Evolutionary conservation across 2,888 invertebrate species (phyloP), one percentile per base, ranked within the genome.

Genomic region (Drosophila colorata): DNA sequence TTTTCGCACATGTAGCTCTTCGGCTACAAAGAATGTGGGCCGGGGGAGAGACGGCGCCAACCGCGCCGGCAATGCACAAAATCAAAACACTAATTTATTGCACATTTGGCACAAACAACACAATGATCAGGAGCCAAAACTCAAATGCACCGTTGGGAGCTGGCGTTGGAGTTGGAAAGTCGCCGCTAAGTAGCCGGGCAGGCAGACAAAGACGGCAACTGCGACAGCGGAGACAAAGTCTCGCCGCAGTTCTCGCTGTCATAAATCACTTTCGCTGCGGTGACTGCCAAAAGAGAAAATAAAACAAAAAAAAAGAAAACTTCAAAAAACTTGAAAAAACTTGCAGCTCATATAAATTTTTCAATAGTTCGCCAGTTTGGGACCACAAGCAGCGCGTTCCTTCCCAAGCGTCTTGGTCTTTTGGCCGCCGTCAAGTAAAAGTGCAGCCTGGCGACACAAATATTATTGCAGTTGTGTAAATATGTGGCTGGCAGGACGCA

Each of bases 241-340:
- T 74, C 74, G 79, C 83, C 79, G 69, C 79, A 84, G 72, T 86
- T 53, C 71, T 84, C 61, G 69, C 71, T 71, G 76, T 74, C 80
- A 89, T 89, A 89, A 90, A 89, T 89, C 89, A 89, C 89, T 89
- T 89, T 89, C 90, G 64, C 83, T 71, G 68, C 60, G 61, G 51
- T 59, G 38, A 49, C 40, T 37, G 48, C 48, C n/a, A 58, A n/a
- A 37, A 33, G 35, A 33, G n/a, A 61, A n/a, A n/a, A n/a, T n/a
- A n/a, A n/a, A n/a, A n/a, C n/a, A n/a, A n/a, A n/a, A n/a, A n/a
- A n/a, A n/a, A n/a, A n/a, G n/a, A 18, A 48, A 40, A 18, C 38
- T 18, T 51, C 52, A 38, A 14, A 11, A 33, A n/a, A 49, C 35
- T 11, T 8, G 33, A 28, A 20, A 58, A 57, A 64, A 58, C 66